phyloP scores from a whole-genome alignment of 2,888 invertebrate species.

The Mimachlamys varia region DNA sequence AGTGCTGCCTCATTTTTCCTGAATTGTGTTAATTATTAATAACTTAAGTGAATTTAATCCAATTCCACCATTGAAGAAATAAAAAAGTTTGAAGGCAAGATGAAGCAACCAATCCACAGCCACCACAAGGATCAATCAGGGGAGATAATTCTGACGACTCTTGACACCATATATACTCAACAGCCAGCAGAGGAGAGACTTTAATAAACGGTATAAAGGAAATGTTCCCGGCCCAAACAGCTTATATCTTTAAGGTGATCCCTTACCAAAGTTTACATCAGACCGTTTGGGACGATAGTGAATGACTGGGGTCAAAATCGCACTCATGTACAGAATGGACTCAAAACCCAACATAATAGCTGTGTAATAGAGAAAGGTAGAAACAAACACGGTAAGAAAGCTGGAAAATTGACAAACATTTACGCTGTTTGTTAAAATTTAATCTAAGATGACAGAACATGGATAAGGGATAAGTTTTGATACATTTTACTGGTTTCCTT shows the following conservation, averaged over 20 bases:
- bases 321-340: conserved; percentile 19
- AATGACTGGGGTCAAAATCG: conserved; percentile 24
- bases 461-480: too few relatives aligned
- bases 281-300: conserved; percentile 26
- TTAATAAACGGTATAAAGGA: background rate
- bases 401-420: background rate
- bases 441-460: background rate
- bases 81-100: background rate
- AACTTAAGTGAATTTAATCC: background rate
- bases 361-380: conserved; percentile 28
- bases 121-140: background rate
- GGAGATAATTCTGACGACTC: background rate
- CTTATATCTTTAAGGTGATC: background rate
- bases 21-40: background rate
- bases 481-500: too few relatives aligned
- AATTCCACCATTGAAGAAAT: background rate
- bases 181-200: background rate
- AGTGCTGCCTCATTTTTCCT: too few relatives aligned
- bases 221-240: background rate
- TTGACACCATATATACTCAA: background rate
- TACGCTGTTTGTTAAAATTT: background rate
- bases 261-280: conserved; percentile 17
- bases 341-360: conserved; percentile 34
- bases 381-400: conserved; percentile 37
- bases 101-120: background rate